A percentile compares a stretch with the other conserved stretches of the same genome.
phyloP scores from a whole-genome alignment of 2,797 vertebrate genomes.

The Distichodus sexfasciatus region DNA sequence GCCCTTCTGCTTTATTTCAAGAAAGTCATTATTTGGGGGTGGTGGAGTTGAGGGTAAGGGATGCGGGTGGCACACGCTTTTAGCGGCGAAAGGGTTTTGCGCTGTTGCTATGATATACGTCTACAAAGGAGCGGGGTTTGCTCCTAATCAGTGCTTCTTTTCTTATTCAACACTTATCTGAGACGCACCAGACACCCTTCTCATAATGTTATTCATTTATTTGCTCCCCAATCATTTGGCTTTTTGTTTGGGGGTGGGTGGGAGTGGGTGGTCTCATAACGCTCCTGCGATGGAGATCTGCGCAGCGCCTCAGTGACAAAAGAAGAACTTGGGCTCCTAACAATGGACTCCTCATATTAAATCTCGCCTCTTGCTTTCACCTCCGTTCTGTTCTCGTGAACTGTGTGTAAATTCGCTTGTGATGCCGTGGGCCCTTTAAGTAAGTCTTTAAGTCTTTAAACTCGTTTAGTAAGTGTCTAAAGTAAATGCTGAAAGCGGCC shows the following conservation, averaged over 20 bases:
- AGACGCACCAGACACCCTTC: constrained; percentile 32
- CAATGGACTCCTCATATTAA: constrained; percentile 42
- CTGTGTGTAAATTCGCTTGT: constrained; percentile 9
- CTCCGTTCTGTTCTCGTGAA: not conserved
- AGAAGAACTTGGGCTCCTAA: constrained; percentile 26
- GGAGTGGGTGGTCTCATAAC: constrained; percentile 45
- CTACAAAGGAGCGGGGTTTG: constrained; percentile 38
- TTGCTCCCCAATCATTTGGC: constrained; percentile 36
- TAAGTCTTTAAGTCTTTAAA: not conserved
- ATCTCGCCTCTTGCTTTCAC: constrained; percentile 30
- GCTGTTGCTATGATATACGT: constrained; percentile 34
- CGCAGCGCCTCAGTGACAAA: constrained; percentile 28
- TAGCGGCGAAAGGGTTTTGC: constrained; percentile 10
- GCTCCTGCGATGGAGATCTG: constrained; percentile 42
- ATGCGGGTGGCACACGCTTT: too few species aligned
- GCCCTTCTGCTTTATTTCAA: constrained; percentile 40
- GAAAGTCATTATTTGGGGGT: constrained; percentile 44
- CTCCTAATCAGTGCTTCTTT: constrained; percentile 43
- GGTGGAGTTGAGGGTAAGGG: too few species aligned
- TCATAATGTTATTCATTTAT: constrained; percentile 48
- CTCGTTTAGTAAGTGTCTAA: constrained; percentile 25
- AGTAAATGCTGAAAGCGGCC: not conserved
- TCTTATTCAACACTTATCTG: constrained; percentile 44
- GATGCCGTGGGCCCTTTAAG: not conserved
- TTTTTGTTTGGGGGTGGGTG: too few species aligned